Evolutionary conservation across 2,888 invertebrate genomes (phyloP), one percentile per base, ranked within the genome.

Genomic region (Agrotis puta): DNA sequence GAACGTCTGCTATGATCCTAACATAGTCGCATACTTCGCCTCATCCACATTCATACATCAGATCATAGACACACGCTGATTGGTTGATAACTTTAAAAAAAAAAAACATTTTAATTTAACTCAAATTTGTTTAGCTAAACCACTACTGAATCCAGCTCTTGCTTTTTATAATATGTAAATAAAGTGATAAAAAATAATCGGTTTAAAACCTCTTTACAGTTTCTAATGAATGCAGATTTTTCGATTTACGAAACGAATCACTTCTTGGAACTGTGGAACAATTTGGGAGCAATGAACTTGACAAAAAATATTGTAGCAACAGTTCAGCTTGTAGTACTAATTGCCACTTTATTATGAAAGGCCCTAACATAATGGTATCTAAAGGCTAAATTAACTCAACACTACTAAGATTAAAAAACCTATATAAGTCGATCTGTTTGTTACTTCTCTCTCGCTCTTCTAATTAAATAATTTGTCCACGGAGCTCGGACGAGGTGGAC

Each of bases 141-240:
- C 20, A 50, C 59, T 67, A 58, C 51, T 82, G 33, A 43, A 58
- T 54, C 58, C 33, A 43, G 57, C 43, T 71, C 27, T 61, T 53
- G 58, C 69, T 63, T 70, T n/a, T n/a, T n/a, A 20, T 27, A 70
- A 64, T 53, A 64, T 64, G 51, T 57, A 68, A 76, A 76, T 48
- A 62, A 69, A 72, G 2, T 57, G 43, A 64, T 56, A 70, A 69
- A 76, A 82, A 70, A 54, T 64, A 68, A 68, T 77, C 66, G 54
- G 50, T 75, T 68, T 66, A 70, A 63, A 70, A 39, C 51, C 20
- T 63, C 73, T 69, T 62, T 62, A 64, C 62, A 64, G 53, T 63
- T 76, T 76, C 45, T 62, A 75, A 68, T 67, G 58, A 66, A 77
- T 66, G 64, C 51, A 70, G 63, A 77, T 79, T 73, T 68, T 72